Evolutionary conservation across 2,888 invertebrate species (phyloP).

Genomic region (Ceratothoa steindachneri): DNA sequence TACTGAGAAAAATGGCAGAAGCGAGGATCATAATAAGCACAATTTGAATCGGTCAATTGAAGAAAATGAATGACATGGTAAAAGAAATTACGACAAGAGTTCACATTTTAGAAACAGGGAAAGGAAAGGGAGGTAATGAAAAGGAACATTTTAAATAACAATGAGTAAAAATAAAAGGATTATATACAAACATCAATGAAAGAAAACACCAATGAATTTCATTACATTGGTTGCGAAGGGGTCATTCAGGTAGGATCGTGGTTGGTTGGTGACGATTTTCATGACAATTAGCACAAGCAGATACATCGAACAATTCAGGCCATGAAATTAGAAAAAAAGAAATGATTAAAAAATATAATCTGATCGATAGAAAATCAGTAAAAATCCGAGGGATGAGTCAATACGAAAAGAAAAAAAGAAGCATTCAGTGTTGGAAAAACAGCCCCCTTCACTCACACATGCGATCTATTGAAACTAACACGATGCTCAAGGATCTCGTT

Average conservation of each 20-base stretch:
- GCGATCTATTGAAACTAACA: too few relatives aligned
- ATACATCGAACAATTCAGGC: background rate
- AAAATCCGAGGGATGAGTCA: too few relatives aligned
- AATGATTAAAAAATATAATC: background rate
- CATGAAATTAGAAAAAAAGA: background rate
- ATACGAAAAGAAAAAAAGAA: too few relatives aligned
- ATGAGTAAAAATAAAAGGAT: too few relatives aligned
- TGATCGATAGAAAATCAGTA: too few relatives aligned
- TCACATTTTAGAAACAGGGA: background rate
- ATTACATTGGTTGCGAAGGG: background rate
- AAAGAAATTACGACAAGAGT: background rate
- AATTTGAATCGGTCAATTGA: background rate
- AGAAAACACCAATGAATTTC: background rate
- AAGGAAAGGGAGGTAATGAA: too few relatives aligned
- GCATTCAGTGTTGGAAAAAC: too few relatives aligned
- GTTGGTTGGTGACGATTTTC: background rate
- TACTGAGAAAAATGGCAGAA: slow-evolving; percentile 17
- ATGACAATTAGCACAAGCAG: background rate
- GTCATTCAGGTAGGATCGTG: background rate
- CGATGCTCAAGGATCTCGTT: too few relatives aligned
- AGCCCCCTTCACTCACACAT: too few relatives aligned
- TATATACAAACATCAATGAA: too few relatives aligned
- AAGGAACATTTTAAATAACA: too few relatives aligned
- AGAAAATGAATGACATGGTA: background rate
- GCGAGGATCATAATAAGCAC: too few relatives aligned